phyloP scores from a whole-genome alignment of 2,797 vertebrate species.

The Malurus splendens region DNA sequence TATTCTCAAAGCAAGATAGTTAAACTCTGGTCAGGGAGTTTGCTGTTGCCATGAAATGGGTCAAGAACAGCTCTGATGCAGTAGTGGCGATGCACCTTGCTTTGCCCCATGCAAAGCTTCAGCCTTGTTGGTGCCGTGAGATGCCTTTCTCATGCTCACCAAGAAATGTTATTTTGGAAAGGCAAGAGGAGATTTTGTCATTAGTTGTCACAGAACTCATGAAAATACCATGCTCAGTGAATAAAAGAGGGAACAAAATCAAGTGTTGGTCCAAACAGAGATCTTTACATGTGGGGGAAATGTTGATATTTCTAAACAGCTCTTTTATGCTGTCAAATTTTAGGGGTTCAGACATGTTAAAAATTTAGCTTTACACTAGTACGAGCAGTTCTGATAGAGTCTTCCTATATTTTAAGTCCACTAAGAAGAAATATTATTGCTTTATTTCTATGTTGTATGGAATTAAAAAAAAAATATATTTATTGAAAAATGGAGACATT shows the following conservation, averaged over 20 bases:
- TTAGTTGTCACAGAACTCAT: background rate
- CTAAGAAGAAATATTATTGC: background rate
- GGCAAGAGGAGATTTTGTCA: background rate
- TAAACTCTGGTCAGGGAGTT: background rate
- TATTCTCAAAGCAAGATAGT: background rate
- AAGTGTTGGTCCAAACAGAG: background rate
- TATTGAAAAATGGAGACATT: background rate
- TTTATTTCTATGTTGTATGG: background rate
- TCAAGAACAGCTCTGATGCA: background rate
- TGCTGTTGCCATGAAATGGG: background rate
- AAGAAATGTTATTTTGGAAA: background rate
- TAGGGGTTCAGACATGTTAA: fast-evolving
- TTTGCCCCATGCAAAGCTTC: background rate
- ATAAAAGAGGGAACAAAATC: background rate
- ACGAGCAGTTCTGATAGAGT: background rate
- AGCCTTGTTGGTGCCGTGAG: fast-evolving
- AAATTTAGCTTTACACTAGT: background rate
- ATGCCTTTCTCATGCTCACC: background rate
- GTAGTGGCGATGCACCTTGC: background rate
- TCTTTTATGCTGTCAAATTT: background rate
- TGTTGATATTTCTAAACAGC: background rate
- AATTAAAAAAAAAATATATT: fast-evolving
- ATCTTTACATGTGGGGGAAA: background rate
- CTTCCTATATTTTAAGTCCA: background rate
- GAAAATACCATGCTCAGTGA: background rate